These are phyloP conservation scores for Acrobasis consociella DNA, from an alignment of 2,888 invertebrate genomes.

Conservation along the genomic window DNA sequence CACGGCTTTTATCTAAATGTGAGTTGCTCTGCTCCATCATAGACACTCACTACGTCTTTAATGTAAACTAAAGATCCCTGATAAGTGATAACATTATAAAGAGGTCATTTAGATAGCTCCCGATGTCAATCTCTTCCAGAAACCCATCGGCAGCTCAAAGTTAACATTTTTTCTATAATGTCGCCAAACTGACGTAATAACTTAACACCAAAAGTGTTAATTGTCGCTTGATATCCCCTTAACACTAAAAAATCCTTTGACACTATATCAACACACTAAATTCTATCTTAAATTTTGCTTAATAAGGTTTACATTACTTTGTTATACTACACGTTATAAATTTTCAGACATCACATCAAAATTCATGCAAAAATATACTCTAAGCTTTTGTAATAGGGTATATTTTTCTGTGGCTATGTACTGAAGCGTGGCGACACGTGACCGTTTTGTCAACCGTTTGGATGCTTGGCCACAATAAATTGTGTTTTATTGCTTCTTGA, in stretches of 20 bases:
- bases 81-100: not conserved
- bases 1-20: too few species aligned
- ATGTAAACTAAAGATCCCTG: conserved; percentile 6
- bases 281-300: not conserved
- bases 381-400: not conserved
- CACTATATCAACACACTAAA: conserved; percentile 22
- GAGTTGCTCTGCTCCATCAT: too few species aligned
- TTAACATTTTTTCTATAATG: conserved; percentile 32
- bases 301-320: not conserved
- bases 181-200: conserved; percentile 51
- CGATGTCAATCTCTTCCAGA: conserved; percentile 36
- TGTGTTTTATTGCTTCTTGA: conserved; percentile 66
- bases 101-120: conserved; percentile 26
- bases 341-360: not conserved
- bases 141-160: conserved; percentile 45
- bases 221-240: conserved; percentile 37
- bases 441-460: conserved; percentile 54
- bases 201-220: conserved; percentile 58
- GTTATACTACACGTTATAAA: not conserved
- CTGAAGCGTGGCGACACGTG: conserved; percentile 39
- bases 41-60: too few species aligned
- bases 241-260: not conserved
- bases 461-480: conserved; percentile 72
- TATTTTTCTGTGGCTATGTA: not conserved
- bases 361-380: not conserved